Evolutionary conservation across 2,113 vertebrate genomes (phyloP), one percentile per base, ranked within the genome.

Genomic region (Protobothrops flavoviridis): DNA sequence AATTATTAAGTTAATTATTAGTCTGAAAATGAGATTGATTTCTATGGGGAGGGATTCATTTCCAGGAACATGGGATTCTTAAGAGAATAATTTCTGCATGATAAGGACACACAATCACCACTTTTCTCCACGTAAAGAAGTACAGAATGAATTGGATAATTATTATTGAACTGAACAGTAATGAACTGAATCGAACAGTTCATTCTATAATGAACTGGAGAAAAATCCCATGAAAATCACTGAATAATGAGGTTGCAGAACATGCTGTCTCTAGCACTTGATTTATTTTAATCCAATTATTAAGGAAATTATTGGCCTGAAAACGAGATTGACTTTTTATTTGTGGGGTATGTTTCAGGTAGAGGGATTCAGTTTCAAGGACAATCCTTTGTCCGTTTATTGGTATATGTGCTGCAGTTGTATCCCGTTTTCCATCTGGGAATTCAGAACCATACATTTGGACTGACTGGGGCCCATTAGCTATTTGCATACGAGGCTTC

Each of bases 221-320:
- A 61, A 61, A 89, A 81, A 95, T 91, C 45, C 26, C 94, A 55
- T n/a, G 59, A 91, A 90, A 39, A 50, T 26, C 96, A 55, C 57
- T 92, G 53, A 87, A 3, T 92, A 74, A 91, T 50, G 26, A 91
- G 10, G 43, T 56, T 29, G 92, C 10, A 64, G 3, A 87, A 9
- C 90, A 57, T 20, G 12, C 55, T 91, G 6, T 45, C 93, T 95
- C 87, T 93, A 74, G 94, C 56, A 81, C 8, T 6, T 39, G 50
- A 39, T 11, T 81, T 17, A 91, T 53, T 33, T 52, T 81, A 91
- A 39, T n/a, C 26, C 4, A 48, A 33, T 21, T 52, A 6, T 50
- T 52, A 87, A n/a, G 43, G 4, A 59, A 59, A 59, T 59, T n/a
- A 59, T 11, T 45, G 15, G 10, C 29, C 85, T 57, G 24, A 86